Evolutionary conservation across 2,797 vertebrate species (phyloP).

Genomic region (Falco columbarius): DNA sequence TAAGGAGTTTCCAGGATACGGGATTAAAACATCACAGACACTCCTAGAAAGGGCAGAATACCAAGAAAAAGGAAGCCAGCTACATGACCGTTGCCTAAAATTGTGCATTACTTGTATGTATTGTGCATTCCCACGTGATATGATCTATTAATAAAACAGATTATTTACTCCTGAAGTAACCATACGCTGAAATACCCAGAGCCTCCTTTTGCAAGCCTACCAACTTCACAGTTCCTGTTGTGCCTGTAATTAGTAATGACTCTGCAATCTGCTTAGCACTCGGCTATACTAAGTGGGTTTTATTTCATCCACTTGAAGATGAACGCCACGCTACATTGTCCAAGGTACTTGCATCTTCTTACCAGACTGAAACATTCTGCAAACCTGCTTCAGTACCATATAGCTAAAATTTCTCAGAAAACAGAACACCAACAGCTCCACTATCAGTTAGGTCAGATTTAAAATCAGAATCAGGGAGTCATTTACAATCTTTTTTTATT

Average conservation of each 20-base stretch:
- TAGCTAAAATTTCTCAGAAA: background rate
- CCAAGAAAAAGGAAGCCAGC: background rate
- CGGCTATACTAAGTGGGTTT: background rate
- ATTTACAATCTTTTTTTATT: background rate
- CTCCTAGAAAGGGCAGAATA: background rate
- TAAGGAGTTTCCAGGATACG: background rate
- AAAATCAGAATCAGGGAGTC: background rate
- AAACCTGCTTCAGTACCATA: background rate
- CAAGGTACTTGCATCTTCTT: background rate
- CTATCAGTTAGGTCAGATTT: background rate
- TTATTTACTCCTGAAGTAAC: slow-evolving; percentile 21
- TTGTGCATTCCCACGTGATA: background rate
- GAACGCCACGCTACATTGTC: background rate
- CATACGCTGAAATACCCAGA: background rate
- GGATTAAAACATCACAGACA: background rate
- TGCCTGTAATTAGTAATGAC: background rate
- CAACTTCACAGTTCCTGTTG: slow-evolving; percentile 17
- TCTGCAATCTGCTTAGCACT: background rate
- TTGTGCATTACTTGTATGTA: background rate
- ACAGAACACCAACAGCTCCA: background rate
- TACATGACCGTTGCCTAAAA: background rate
- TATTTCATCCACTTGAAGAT: background rate
- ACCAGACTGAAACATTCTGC: background rate
- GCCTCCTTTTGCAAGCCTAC: background rate
- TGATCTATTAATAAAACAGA: slow-evolving; percentile 34